phyloP scores from a whole-genome alignment of 2,888 invertebrate species.

The Brenthis daphne region DNA sequence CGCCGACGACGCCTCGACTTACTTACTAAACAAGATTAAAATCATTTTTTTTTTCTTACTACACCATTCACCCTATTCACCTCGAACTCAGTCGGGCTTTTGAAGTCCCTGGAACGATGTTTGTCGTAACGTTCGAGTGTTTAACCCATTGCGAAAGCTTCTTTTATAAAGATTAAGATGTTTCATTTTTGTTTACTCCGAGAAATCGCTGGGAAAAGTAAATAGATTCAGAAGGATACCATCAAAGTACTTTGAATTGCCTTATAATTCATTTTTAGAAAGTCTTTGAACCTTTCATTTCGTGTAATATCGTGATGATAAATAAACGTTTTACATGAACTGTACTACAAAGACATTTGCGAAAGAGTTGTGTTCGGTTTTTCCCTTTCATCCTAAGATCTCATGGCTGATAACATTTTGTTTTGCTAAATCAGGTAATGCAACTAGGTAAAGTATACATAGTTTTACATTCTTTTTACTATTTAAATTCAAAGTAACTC shows the following conservation, averaged over 20 bases:
- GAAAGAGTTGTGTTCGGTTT: conserved; percentile 18
- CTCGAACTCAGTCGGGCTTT: conserved; percentile 46
- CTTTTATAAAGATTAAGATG: conserved; percentile 47
- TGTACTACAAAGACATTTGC: conserved; percentile 19
- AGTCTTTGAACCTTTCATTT: conserved; percentile 29
- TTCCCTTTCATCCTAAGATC: conserved; percentile 21
- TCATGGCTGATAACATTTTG: conserved; percentile 13
- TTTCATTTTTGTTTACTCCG: conserved; percentile 44
- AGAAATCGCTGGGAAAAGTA: conserved; percentile 40
- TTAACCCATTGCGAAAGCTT: conserved; percentile 47
- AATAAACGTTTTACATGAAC: conserved; percentile 23
- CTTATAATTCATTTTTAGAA: conserved; percentile 36
- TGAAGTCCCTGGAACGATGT: conserved; percentile 45
- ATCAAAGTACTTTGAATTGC: conserved; percentile 42
- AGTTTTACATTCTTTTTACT: background rate
- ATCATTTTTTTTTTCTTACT: conserved; percentile 61
- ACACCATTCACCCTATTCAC: conserved; percentile 48
- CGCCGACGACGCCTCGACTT: conserved; percentile 61
- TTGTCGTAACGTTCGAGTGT: conserved; percentile 46
- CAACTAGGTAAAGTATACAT: background rate
- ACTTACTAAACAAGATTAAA: conserved; percentile 74
- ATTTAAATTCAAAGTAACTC: background rate
- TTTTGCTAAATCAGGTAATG: conserved; percentile 1
- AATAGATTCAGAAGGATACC: conserved; percentile 39
- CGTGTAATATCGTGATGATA: conserved; percentile 26